Evolutionary conservation across 2,888 invertebrate species (phyloP), one percentile per base, ranked within the genome.

Genomic region (Noctua pronuba): DNA sequence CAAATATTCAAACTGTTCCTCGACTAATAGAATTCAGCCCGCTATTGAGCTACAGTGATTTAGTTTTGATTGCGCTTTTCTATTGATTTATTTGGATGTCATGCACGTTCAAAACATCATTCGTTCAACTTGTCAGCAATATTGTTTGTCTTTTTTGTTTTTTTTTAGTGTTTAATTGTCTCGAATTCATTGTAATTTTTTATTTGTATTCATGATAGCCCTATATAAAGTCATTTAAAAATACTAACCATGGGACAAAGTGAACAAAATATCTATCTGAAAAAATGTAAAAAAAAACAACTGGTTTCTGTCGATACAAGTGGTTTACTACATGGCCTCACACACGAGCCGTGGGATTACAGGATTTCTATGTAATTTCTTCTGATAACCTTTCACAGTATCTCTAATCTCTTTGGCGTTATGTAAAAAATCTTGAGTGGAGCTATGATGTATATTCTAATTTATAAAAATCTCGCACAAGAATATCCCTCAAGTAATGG

Each of bases 31-130:
- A 60, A 80, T 83, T 78, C 58, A 52, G n/a, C 31, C 41, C 35
- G 21, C 28, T 68, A 68, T 80, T 83, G 79, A 83, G n/a, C 65
- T 69, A 69, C 83, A 60, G 58, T 69, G 41, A 78, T 78, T 80
- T 79, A 58, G 49, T 79, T 69, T 65, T 77, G 65, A 79, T 49
- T 35, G 38, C 41, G 18, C 31, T 31, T 76, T 82, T 76, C 18
- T 76, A 35, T 78, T 70, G 28, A 11, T 44, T 55, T 77, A 21
- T 78, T 80, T 65, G 46, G 13, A 82, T 76, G 65, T 41, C 55
- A 79, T 49, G 5, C 65, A 79, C 28, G 65, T 79, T 46, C 58
- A 49, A 58, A 82, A 77, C 28, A 82, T 46, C 21, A 38, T 44
- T 64, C 11, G 28, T 38, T 52, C 35, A 58, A 66, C 35, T 44